Percentiles rank a stretch among this genome's conserved stretches.
phyloP scores from a whole-genome alignment of 2,797 vertebrate genomes.

The Aeoliscus strigatus region DNA sequence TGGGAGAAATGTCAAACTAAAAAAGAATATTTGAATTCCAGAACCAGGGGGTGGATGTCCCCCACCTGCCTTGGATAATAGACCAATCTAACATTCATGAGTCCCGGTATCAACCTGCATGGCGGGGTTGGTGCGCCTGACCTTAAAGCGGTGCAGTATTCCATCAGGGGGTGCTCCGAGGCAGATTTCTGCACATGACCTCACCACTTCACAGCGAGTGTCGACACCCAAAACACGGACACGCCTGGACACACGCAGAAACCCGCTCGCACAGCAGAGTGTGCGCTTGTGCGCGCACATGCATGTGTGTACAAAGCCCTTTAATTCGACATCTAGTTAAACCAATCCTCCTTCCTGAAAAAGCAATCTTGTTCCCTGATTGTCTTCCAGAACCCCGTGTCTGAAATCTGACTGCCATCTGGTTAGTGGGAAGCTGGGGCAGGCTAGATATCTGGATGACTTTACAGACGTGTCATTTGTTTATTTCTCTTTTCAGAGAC shows the following conservation, averaged over 20 bases:
- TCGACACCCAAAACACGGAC: conserved; percentile 23
- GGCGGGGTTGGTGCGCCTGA: conserved; percentile 42
- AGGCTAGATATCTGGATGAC: conserved; percentile 49
- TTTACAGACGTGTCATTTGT: conserved; percentile 51
- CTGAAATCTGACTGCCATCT: conserved; percentile 72
- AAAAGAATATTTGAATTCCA: conserved; percentile 57
- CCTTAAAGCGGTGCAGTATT: conserved; percentile 36
- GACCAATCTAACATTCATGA: conserved; percentile 69
- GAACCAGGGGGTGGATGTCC: conserved; percentile 48
- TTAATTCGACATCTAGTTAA: conserved; percentile 68
- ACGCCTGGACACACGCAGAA: conserved; percentile 20
- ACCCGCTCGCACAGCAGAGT: conserved; percentile 12
- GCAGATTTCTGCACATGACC: conserved; percentile 52
- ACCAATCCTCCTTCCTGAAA: conserved; percentile 61
- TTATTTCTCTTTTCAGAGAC: conserved; percentile 38
- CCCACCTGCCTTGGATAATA: conserved; percentile 50
- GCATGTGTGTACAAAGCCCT: conserved; percentile 29
- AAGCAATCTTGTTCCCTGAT: conserved; percentile 72
- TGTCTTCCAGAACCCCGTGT: conserved; percentile 66
- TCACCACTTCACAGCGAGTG: conserved; percentile 37
- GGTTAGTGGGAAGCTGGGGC: conserved; percentile 56
- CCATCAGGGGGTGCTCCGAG: conserved; percentile 45
- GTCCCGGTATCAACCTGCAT: conserved; percentile 47
- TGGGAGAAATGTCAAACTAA: conserved; percentile 49
- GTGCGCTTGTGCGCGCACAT: conserved; percentile 7